A percentile compares a stretch with the other conserved stretches of the same genome.
phyloP scores from a whole-genome alignment of 1,140 invertebrate genomes.

The Onthophagus taurus region DNA sequence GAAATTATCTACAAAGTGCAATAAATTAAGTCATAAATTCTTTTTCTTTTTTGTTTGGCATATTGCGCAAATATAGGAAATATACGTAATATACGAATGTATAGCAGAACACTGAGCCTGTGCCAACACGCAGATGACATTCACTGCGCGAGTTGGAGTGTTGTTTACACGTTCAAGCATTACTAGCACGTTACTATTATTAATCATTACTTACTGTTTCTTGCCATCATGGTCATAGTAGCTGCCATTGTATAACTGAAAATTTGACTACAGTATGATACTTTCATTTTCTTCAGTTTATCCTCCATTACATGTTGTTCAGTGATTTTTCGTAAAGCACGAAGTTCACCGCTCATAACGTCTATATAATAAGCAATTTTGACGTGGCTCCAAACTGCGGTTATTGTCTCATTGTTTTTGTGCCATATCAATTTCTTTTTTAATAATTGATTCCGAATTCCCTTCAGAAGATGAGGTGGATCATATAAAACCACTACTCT shows the following conservation, averaged over 20 bases:
- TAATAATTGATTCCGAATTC: conserved; percentile 10
- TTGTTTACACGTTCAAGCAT: too few relatives aligned
- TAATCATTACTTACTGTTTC: conserved; percentile 1
- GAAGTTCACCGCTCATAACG: conserved; percentile 9
- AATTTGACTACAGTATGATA: conserved; percentile 11
- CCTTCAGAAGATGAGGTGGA: conserved; percentile 12
- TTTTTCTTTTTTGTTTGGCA: too few relatives aligned
- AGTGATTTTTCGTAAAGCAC: conserved; percentile 10
- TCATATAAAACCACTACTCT: conserved; percentile 12
- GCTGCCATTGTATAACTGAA: conserved; percentile 8
- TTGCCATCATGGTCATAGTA: conserved; percentile 10
- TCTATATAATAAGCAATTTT: conserved; percentile 5
- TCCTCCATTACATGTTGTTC: conserved; percentile 10
- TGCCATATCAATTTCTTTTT: background rate
- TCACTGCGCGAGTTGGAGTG: too few relatives aligned
- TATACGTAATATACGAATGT: too few relatives aligned
- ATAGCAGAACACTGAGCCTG: too few relatives aligned
- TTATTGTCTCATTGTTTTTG: background rate
- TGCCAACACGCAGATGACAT: too few relatives aligned
- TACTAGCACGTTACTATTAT: too few relatives aligned
- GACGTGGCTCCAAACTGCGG: conserved; percentile 5
- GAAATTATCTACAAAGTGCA: too few relatives aligned
- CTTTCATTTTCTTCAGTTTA: conserved; percentile 19
- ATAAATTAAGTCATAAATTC: too few relatives aligned
- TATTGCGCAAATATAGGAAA: too few relatives aligned